Evolutionary conservation across 2,797 vertebrate genomes (phyloP), one percentile per base, ranked within the genome.

Genomic region (Hyperoplus lanceolatus): DNA sequence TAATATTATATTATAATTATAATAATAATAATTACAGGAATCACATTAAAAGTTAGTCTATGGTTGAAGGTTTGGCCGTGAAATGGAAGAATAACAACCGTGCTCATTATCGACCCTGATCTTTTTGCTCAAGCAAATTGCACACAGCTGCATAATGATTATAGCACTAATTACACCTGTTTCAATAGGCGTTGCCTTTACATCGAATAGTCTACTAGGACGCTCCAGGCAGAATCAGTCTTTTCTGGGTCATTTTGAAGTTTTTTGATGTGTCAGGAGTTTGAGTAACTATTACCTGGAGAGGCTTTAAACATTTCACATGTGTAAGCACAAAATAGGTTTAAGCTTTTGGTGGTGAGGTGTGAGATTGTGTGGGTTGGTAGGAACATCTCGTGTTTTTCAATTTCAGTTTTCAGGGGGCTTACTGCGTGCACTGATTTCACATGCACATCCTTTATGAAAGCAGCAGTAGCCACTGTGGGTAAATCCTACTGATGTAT

Each of bases 211-310:
- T 45, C 12, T 45, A 3, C 29, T 3, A 45, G 43, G 43, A 45
- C 43, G 36, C 58, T 53, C 29, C 61, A 38, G 51, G 55, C 62
- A 58, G 45, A 76, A 62, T 46, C 45, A 2, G 10, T 71, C 66
- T 21, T 63, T 46, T 50, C 18, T 69, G 36, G 41, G 60, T 75
- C 68, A 36, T 41, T 74, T 75, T 45, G 43, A 65, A 45, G 49
- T 10, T 67, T 72, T 81, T 59, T 73, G 73, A 81, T 82, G 81
- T 65, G 77, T 85, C 73, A 77, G 82, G 29, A 56, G 64, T 65
- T 73, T 53, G 46, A 70, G 46, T 55, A 43, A 58, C 51, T 60
- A 63, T 57, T 48, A 70, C 73, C 73, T 66, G 55, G 38, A 74
- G 63, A 75, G 62, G 60, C 49, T 79, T 70, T 57, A 55, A 46